Base-by-base conservation (phyloP, 2,888 invertebrate genomes). In the Dasysyrphus tricinctus region DNA sequence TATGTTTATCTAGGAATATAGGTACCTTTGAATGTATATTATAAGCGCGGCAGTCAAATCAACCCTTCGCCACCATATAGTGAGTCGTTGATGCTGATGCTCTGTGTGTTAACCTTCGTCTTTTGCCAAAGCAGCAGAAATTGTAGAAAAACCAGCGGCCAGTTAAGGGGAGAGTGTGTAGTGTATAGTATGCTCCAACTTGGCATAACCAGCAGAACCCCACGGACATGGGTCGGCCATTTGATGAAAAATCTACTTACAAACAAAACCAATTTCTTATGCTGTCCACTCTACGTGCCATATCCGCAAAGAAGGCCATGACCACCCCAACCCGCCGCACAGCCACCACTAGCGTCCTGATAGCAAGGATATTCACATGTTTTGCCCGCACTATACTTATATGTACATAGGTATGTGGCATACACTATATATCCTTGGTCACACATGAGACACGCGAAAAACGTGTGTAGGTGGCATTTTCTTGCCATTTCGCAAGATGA, bases 211-310 rank as follows among this genome's bases (percentile, higher is more conserved):
- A 51, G 56, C 49, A 80, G 78, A 81, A 70, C 84, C 82, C 82
- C 82, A 86, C 77, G 81, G 85, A 88, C 85, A 86, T 74, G 74
- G 77, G 74, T 82, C 74, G 86, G 82, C 82, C 75, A 86, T 88
- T 89, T 89, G 88, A 89, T 88, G 89, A 89, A 89, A 89, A 89
- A 89, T 89, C 88, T 89, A 88, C 89, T 88, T 88, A 88, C 88
- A 89, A 89, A 89, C 89, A 89, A 88, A 89, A 89, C 88, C 89
- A 89, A 89, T 89, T 88, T 89, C 89, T 89, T 89, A 89, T 89
- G 88, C 88, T 89, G 89, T 89, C 89, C 89, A 89, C 88, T 89
- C 87, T 88, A 89, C 88, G 84, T 88, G 86, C 82, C 57, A 78
- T 86, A 86, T 86, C 86, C 82, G 82, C 65, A 86, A 78, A 54